Base-by-base conservation (phyloP, 2,888 invertebrate species). In the Eilema griseolum region DNA sequence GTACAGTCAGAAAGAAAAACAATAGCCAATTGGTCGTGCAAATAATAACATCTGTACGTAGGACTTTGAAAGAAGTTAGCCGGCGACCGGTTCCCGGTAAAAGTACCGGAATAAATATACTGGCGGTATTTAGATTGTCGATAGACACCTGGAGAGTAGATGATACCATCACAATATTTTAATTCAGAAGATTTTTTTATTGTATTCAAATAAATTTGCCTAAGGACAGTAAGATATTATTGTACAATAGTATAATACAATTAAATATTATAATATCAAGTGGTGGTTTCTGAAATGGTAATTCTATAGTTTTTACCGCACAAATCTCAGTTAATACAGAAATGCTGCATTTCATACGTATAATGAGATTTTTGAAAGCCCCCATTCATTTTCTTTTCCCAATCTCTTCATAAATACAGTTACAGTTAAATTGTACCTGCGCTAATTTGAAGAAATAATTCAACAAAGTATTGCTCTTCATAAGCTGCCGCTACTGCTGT, bases 41-140 rank as follows among this genome's bases (percentile, higher is more conserved):
- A 87, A 87, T 86, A 89, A 88, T 88, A 86, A 85, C 86, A 86
- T 85, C 86, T 86, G 85, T 82, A 76, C 76, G 67, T 69, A 77
- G 78, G 77, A 83, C 78, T 84, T 85, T 85, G 76, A 83, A 82
- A 82, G 82, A 82, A 82, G 83, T 82, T 81, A 67, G 77, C 74
- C 80, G 81, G 77, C 83, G 82, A 81, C 83, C 83, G 88, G 86
- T 90, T 85, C 91, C 86, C 88, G 86, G 91, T 91, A 92, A 90
- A 89, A 91, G 89, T 90, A 91, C 92, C 90, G 91, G 92, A 92
- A 93, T 93, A 92, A 91, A 93, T 92, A 90, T 86, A 88, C 85
- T 72, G 84, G 79, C 83, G 85, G 87, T 89, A 90, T 91, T 90
- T 90, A 87, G 84, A 69, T 84, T 86, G 86, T 86, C 82, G 80